Evolutionary conservation across 2,888 invertebrate genomes (phyloP).

Genomic region (Oegoconia quadripuncta): DNA sequence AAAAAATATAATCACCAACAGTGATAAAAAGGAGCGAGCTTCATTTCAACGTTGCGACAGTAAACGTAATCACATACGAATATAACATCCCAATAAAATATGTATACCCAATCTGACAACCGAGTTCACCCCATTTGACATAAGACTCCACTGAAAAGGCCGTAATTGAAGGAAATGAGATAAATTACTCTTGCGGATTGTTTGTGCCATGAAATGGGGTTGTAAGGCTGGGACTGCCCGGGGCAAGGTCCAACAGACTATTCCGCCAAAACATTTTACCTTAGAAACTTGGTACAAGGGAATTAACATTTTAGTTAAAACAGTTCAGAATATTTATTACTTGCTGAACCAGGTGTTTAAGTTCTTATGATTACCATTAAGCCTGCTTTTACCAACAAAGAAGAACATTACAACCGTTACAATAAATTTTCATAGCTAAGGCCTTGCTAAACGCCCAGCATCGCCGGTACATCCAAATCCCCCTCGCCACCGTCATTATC

Average conservation of each 20-base stretch:
- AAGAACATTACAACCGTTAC: slow-evolving; percentile 58
- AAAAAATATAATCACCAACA: no score
- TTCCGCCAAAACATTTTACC: neutral
- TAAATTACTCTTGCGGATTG: slow-evolving; percentile 61
- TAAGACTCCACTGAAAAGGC: slow-evolving; percentile 56
- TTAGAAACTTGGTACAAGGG: neutral
- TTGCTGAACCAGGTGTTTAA: slow-evolving; percentile 51
- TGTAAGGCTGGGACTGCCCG: no score
- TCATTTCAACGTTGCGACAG: no score
- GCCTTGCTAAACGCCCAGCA: slow-evolving; percentile 45
- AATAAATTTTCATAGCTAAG: slow-evolving; percentile 70
- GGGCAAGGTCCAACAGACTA: no score
- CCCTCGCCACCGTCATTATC: slow-evolving; percentile 65
- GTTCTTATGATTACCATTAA: slow-evolving; percentile 57
- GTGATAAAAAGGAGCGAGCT: no score
- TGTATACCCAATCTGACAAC: slow-evolving; percentile 40
- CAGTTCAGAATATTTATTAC: no score
- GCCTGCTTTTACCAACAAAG: slow-evolving; percentile 55
- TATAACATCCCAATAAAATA: slow-evolving; percentile 35
- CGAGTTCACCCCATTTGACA: slow-evolving; percentile 56
- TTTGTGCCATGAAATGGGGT: slow-evolving; percentile 41
- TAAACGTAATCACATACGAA: slow-evolving; percentile 2
- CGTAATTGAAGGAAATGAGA: slow-evolving; percentile 71
- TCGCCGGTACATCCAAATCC: slow-evolving; percentile 36
- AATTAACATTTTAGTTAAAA: neutral